Evolutionary conservation across 2,888 invertebrate species (phyloP).

Genomic region (Lochmaea capreae): DNA sequence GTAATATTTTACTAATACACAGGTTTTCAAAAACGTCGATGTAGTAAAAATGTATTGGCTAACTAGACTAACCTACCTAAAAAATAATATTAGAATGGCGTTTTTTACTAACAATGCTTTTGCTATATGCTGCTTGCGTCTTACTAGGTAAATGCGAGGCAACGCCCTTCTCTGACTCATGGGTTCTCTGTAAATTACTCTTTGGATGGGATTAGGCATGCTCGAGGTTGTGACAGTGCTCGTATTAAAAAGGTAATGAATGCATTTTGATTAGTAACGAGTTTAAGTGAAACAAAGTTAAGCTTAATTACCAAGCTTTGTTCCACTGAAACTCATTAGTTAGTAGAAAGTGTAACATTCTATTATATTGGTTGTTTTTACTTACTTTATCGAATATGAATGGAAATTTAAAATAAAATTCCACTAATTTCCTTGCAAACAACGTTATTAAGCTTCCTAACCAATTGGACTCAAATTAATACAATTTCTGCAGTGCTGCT

Average conservation of each 20-base stretch:
- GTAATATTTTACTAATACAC: too few relatives aligned
- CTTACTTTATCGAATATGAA: neutral
- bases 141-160: conserved; percentile 65
- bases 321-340: neutral
- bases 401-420: neutral
- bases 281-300: conserved; percentile 29
- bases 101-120: conserved; percentile 61
- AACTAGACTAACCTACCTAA: conserved; percentile 21
- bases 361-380: neutral
- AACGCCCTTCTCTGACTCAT: conserved; percentile 65
- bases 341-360: neutral
- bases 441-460: too few relatives aligned
- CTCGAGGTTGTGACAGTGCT: conserved; percentile 64
- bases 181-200: conserved; percentile 67
- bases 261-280: conserved; percentile 47
- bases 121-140: conserved; percentile 60
- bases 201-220: conserved; percentile 67
- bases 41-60: too few relatives aligned
- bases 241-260: conserved; percentile 65
- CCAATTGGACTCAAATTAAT: too few relatives aligned
- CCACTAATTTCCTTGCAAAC: neutral
- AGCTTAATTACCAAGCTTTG: conserved; percentile 19
- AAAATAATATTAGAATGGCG: conserved; percentile 39
- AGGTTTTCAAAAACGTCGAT: too few relatives aligned
- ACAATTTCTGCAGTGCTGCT: too few relatives aligned